These are phyloP conservation scores for Monopterus albus DNA, from an alignment of 2,113 vertebrate species.

Conservation along the genomic window DNA sequence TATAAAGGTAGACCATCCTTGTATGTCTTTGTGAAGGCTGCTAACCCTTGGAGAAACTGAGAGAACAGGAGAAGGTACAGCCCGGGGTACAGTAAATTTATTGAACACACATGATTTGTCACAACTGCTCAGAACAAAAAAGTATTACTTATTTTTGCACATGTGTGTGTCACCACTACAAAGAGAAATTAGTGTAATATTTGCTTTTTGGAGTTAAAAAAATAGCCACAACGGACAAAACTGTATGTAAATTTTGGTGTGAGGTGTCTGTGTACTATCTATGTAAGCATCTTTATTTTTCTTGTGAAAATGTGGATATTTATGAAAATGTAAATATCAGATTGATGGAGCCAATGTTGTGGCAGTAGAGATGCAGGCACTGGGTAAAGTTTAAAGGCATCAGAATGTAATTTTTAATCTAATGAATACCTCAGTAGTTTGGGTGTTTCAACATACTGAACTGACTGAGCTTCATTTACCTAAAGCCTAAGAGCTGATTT, in stretches of 20 bases:
- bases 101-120: slow-evolving; percentile 45
- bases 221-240: slow-evolving; percentile 42
- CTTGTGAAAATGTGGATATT: slow-evolving; percentile 79
- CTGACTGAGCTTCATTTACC: slow-evolving; percentile 39
- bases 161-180: slow-evolving; percentile 51
- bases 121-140: slow-evolving; percentile 55
- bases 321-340: slow-evolving; percentile 81
- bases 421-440: slow-evolving; percentile 41
- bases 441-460: slow-evolving; percentile 30
- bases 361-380: slow-evolving; percentile 14
- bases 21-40: slow-evolving; percentile 33
- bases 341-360: slow-evolving; percentile 46
- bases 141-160: slow-evolving; percentile 75
- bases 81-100: slow-evolving; percentile 43
- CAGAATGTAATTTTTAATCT: slow-evolving; percentile 72
- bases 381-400: slow-evolving; percentile 32
- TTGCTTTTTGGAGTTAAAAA: slow-evolving; percentile 8
- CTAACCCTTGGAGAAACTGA: slow-evolving; percentile 51
- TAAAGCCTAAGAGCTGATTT: slow-evolving; percentile 27
- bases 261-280: slow-evolving; percentile 78
- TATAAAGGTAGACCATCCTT: not conserved
- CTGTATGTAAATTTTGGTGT: slow-evolving; percentile 79
- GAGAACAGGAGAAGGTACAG: slow-evolving; percentile 15
- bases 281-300: slow-evolving; percentile 82
- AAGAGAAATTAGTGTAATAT: slow-evolving; percentile 39